Evolutionary conservation across 2,888 invertebrate genomes (phyloP), one percentile per base, ranked within the genome.

Genomic region (Germaria angustata): DNA sequence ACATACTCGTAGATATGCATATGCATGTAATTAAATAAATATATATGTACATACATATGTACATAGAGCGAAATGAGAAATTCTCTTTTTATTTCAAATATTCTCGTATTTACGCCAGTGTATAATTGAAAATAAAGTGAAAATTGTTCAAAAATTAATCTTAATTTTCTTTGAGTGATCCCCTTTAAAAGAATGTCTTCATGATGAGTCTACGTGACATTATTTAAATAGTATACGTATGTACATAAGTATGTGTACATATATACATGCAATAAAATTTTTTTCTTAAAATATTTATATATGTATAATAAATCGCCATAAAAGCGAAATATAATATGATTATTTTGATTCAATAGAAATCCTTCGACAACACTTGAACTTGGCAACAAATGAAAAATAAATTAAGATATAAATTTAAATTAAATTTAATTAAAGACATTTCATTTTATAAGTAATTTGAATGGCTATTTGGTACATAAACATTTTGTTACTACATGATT

Each of bases 401-500:
- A 32, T 61, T 11, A 11, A 51, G 24, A 53, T 11, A 44, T 28
- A 51, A 9, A 15, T 53, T 22, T 13, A 69, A 13, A 41, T 65
- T 17, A 20, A 51, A 22, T 22, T 44, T 36, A 49, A 34, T 13
- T n/a, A 44, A 13, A 28, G 28, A 28, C 11, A 46, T 46, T 59
- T 17, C 41, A 51, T n/a, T 51, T 51, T 59, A 34, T n/a, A 53
- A 34, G 49, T 51, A 51, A 8, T 66, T 32, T 55, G 6, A 8
- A 28, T 15, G 8, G 6, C 17, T 44, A 20, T 34, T 51, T 57
- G n/a, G 51, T 34, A 51, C 7, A 65, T 73, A 36, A 69, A 63
- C 80, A 76, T 76, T 71, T 63, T 22, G 34, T 66, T 59, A 76
- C 65, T 71, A 66, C 71, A 76, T 81, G 76, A 71, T 81, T 41